Base-by-base conservation (phyloP, 23 tunicate species). In the Phallusia fumigata region DNA sequence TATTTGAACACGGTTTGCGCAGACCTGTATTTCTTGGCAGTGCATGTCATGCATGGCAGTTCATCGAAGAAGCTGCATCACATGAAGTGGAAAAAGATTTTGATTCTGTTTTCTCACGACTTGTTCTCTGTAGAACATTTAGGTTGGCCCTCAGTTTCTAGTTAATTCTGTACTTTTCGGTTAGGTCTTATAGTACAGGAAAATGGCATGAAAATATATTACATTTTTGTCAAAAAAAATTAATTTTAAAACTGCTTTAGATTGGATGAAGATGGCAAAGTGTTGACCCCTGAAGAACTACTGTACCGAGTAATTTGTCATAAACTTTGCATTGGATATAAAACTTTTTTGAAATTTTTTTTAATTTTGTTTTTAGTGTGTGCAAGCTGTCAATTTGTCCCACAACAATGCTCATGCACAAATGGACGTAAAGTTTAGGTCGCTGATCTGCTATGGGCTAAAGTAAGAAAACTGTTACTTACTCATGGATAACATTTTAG, bases 181-280 rank as follows among this genome's bases (percentile, higher is more conserved):
- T n/a, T n/a, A n/a, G n/a, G n/a, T n/a, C n/a, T n/a, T n/a, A n/a
- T n/a, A n/a, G n/a, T n/a, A n/a, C n/a, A n/a, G n/a, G n/a, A n/a
- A n/a, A n/a, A n/a, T n/a, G n/a, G n/a, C n/a, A n/a, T n/a, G n/a
- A n/a, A n/a, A n/a, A n/a, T n/a, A n/a, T n/a, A n/a, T n/a, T n/a
- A n/a, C n/a, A n/a, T n/a, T n/a, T n/a, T n/a, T n/a, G n/a, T n/a
- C n/a, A n/a, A n/a, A n/a, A n/a, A n/a, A n/a, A n/a, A n/a, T n/a
- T n/a, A n/a, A n/a, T n/a, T 40, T 40, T 40, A 40, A 40, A 40
- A 40, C 47, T 58, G 8, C 35, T 78, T 18, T 53, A 80, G 97
- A 65, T 83, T 93, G 15, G 97, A 93, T 65, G 97, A 93, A 83
- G 97, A 93, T 50, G 97, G 97, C 0, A 93, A 93, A 81, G 97